Percentiles rank a stretch among this genome's conserved stretches.
These are phyloP conservation scores for Coecobrya sp. DNA, from an alignment of 2,888 invertebrate species.

Conservation along the genomic window DNA sequence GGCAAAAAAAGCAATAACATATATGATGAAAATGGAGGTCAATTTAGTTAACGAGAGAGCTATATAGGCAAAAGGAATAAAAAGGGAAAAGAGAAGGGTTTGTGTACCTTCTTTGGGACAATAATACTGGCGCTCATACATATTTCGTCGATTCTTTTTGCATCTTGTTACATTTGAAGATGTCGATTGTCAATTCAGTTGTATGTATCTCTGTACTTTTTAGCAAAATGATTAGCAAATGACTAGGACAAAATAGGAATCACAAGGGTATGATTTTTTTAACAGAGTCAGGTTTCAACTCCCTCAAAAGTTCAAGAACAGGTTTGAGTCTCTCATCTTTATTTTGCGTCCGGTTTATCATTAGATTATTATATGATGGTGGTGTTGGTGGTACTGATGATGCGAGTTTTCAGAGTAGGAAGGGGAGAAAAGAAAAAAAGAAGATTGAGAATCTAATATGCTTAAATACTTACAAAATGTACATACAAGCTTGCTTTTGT, in stretches of 20 bases:
- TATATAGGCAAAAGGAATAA: not conserved
- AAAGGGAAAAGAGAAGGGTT: conserved; percentile 3
- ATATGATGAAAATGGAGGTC: conserved; percentile 50
- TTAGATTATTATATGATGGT: not conserved
- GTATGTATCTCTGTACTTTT: not conserved
- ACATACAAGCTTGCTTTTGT: not conserved
- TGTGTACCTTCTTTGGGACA: not conserved
- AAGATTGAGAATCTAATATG: no score
- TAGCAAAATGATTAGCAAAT: conserved; percentile 13
- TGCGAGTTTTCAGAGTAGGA: not conserved
- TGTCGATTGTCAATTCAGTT: not conserved
- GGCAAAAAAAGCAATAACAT: not conserved
- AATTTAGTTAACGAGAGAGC: conserved; percentile 24
- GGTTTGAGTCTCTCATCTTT: not conserved
- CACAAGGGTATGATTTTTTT: not conserved
- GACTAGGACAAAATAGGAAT: conserved; percentile 25
- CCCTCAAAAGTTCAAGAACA: conserved; percentile 1
- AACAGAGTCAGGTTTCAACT: not conserved
- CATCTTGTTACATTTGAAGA: not conserved
- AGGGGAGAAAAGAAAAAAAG: not conserved
- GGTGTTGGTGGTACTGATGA: not conserved
- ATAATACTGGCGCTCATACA: not conserved
- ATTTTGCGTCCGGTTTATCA: conserved; percentile 25
- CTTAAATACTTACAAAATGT: not conserved
- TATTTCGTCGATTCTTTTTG: not conserved